These are phyloP conservation scores for Daubentonia madagascariensis DNA, from an alignment of 2,113 vertebrate genomes.

Conservation along the genomic window DNA sequence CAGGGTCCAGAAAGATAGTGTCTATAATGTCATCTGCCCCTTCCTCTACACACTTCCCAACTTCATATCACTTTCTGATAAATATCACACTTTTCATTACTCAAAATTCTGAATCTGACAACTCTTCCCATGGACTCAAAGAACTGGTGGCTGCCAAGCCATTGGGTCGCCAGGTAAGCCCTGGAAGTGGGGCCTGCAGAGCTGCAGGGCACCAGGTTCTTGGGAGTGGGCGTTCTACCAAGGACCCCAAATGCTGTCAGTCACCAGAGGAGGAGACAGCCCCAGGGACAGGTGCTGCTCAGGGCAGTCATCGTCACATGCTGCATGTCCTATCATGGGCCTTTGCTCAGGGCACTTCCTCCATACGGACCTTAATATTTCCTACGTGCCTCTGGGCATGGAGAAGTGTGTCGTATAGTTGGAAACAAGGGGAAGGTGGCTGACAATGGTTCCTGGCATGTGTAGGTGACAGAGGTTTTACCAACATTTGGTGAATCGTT, in stretches of 20 bases:
- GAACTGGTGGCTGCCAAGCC: accelerated
- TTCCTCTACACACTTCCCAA: background rate
- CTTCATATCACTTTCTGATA: background rate
- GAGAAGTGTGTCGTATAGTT: accelerated
- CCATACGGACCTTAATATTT: background rate
- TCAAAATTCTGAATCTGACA: background rate
- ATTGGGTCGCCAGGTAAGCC: background rate
- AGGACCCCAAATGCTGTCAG: background rate
- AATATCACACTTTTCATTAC: too few species aligned
- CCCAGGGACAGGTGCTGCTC: accelerated
- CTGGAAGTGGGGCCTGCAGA: accelerated
- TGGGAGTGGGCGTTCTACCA: accelerated
- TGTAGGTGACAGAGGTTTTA: background rate
- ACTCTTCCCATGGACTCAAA: background rate
- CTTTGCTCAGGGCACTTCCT: background rate
- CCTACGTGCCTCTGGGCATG: background rate
- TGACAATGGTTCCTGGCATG: background rate
- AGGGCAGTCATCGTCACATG: too few species aligned
- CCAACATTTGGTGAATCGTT: background rate
- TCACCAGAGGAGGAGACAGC: background rate
- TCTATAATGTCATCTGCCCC: background rate
- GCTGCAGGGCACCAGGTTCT: accelerated
- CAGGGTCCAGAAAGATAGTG: background rate
- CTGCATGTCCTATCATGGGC: background rate
- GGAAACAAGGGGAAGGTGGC: background rate